phyloP scores from a whole-genome alignment of 1,140 invertebrate genomes.

The Hyposmocoma kahamanoa region DNA sequence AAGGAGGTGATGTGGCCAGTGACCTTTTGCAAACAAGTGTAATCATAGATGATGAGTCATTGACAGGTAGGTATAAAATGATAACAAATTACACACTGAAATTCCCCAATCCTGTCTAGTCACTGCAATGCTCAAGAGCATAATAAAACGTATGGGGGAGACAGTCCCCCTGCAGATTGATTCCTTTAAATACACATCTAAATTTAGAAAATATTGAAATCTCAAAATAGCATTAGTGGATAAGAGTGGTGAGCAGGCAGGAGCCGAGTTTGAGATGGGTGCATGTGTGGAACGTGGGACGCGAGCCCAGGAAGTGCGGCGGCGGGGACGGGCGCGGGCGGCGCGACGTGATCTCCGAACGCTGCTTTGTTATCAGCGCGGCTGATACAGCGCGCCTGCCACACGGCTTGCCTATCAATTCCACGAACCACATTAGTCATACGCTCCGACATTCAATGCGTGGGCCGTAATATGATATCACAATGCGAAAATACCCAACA shows the following conservation, averaged over 20 bases:
- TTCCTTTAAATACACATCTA: slow-evolving; percentile 57
- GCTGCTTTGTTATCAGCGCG: slow-evolving; percentile 68
- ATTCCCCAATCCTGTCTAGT: slow-evolving; percentile 21
- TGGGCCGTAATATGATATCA: slow-evolving; percentile 75
- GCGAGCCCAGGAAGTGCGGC: slow-evolving; percentile 17
- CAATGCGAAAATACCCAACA: slow-evolving; percentile 75
- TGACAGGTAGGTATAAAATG: slow-evolving; percentile 31
- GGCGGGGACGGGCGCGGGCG: slow-evolving; percentile 18
- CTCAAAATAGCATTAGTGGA: slow-evolving; percentile 59
- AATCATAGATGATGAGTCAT: slow-evolving; percentile 63
- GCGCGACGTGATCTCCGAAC: slow-evolving; percentile 25
- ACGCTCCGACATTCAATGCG: slow-evolving; percentile 61
- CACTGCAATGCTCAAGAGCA: background rate
- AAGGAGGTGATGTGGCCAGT: slow-evolving; percentile 52
- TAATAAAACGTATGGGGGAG: slow-evolving; percentile 20
- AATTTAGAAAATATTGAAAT: slow-evolving; percentile 66
- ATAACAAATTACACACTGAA: slow-evolving; percentile 37
- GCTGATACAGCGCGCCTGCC: slow-evolving; percentile 48
- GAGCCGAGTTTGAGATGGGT: slow-evolving; percentile 19
- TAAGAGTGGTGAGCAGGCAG: slow-evolving; percentile 20
- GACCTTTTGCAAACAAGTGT: slow-evolving; percentile 43
- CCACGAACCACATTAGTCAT: slow-evolving; percentile 72
- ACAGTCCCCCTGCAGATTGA: slow-evolving; percentile 47
- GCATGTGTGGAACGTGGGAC: slow-evolving; percentile 17
- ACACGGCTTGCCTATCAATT: slow-evolving; percentile 65